Evolutionary conservation across 2,797 vertebrate genomes (phyloP).

Genomic region (Dermochelys coriacea): DNA sequence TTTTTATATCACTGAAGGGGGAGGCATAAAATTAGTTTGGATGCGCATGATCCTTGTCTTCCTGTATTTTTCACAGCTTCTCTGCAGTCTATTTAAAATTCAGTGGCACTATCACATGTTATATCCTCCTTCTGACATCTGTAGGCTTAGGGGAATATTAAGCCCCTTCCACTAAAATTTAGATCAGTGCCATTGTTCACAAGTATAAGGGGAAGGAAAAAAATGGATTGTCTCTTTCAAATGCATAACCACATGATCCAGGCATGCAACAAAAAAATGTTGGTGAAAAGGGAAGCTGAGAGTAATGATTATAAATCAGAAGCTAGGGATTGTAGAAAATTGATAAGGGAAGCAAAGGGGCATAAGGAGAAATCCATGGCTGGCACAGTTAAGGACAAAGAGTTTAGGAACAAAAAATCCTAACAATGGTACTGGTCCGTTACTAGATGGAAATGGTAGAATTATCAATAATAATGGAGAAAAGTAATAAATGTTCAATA

Average conservation of each 20-base stretch:
- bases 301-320: too few relatives aligned
- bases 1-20: not conserved
- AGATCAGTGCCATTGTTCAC: not conserved
- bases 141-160: not conserved
- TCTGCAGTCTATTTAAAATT: not conserved
- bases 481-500: too few relatives aligned
- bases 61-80: not conserved
- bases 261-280: not conserved
- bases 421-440: too few relatives aligned
- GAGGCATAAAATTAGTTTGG: not conserved
- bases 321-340: too few relatives aligned
- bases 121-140: not conserved
- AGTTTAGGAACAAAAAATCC: too few relatives aligned
- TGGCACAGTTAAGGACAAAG: too few relatives aligned
- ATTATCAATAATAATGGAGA: too few relatives aligned
- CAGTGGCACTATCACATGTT: not conserved
- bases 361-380: too few relatives aligned
- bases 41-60: not conserved
- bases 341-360: too few relatives aligned
- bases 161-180: not conserved
- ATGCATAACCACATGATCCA: not conserved
- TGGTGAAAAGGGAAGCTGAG: not conserved
- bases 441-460: too few relatives aligned
- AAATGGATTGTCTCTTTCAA: not conserved
- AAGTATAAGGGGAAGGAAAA: not conserved